Evolutionary conservation across 2,888 invertebrate genomes (phyloP), one percentile per base, ranked within the genome.

Genomic region (Patella caerulea): DNA sequence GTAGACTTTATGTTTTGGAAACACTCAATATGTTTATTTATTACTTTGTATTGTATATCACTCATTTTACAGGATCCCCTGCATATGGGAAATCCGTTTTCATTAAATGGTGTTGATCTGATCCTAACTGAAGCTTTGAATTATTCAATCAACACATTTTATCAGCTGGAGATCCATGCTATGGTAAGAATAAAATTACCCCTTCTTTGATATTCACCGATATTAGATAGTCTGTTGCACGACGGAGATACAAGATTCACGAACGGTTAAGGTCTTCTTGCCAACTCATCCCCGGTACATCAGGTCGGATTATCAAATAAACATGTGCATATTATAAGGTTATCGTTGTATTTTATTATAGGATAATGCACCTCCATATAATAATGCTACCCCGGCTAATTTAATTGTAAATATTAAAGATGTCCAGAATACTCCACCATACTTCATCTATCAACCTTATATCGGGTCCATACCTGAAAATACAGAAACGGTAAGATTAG

Each of bases 361-460:
- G 93, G 93, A 84, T 94, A 85, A 83, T 7, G 84, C 79, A 29
- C 82, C 94, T 0, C 90, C 95, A 5, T 93, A 93, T 56, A 79
- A 81, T 71, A 81, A 77, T 55, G 94, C 65, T 65, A 24, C 95
- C 0, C 95, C 95, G 2, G 93, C 97, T 87, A 95, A 96, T 89
- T 93, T 98, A 19, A 95, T 97, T 15, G 95, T 98, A 2, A 95
- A 96, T 7, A 96, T 98, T 4, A 94, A 95, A 89, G 98, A 98
- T 90, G 95, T 96, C 2, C 97, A 98, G 91, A 98, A 98, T 90
- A 96, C 96, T 86, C 96, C 97, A 3, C 98, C 98, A 0, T 94
- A 96, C 82, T 98, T 97, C 93, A 96, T 95, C 0, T 92, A 94
- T 72, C 96, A 96, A 24, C 96, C 97, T 3, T 96, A 97, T 45